phyloP scores from a whole-genome alignment of 2,113 vertebrate genomes.

The Sisor rabdophorus region DNA sequence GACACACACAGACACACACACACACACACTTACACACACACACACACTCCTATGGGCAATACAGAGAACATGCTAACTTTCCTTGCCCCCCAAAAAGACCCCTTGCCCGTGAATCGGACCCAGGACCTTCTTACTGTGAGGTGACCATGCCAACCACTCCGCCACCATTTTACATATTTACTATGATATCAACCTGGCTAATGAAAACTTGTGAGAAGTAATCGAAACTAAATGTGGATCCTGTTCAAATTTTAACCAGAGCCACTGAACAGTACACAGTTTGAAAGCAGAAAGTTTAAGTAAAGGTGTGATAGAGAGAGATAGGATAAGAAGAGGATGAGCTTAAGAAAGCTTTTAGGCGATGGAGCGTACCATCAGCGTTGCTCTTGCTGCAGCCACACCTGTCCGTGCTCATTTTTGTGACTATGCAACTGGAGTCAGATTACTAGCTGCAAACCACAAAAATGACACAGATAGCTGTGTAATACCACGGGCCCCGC shows the following conservation, averaged over 20 bases:
- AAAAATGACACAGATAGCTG: conserved; percentile 54
- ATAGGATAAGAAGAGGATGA: conserved; percentile 20
- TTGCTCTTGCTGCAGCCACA: conserved; percentile 51
- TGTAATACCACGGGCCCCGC: conserved; percentile 48
- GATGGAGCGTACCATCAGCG: conserved; percentile 52
- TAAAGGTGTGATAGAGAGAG: conserved; percentile 1
- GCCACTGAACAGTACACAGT: too few species aligned
- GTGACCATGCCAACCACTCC: too few species aligned
- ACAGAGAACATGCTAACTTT: too few species aligned
- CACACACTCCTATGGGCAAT: too few species aligned
- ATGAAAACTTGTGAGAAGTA: background rate
- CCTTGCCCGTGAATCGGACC: too few species aligned
- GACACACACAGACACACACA: too few species aligned
- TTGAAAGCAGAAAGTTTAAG: background rate
- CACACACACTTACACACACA: too few species aligned
- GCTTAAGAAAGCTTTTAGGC: conserved; percentile 23
- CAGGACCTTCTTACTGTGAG: too few species aligned
- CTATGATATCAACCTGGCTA: background rate
- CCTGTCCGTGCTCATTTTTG: conserved; percentile 54
- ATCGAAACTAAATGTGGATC: background rate
- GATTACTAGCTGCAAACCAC: conserved; percentile 55
- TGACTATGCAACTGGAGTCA: conserved; percentile 54
- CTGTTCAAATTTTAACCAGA: background rate
- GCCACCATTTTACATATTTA: too few species aligned
- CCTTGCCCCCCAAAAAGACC: too few species aligned